Conservation (phyloP, 2,888 invertebrate species). For the Leptopterna dolabrata region DNA sequence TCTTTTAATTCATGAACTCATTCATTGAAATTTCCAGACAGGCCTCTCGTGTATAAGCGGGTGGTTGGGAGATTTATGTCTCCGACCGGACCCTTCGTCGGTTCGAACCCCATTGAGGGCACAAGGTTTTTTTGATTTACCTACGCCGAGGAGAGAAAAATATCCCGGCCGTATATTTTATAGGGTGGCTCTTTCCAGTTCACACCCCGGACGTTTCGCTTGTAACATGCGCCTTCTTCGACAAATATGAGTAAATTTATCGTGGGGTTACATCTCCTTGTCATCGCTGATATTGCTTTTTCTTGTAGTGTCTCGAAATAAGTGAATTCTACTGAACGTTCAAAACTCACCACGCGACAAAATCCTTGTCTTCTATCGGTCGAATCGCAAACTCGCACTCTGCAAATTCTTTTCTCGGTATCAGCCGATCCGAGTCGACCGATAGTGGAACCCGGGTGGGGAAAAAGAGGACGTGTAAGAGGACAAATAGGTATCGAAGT, state of each 20-base stretch:
- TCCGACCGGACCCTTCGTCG: not conserved
- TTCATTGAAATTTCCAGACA: not conserved
- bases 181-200: not conserved
- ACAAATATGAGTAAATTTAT: not conserved
- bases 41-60: not conserved
- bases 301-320: no score
- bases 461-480: not conserved
- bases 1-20: not conserved
- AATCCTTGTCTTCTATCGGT: not conserved
- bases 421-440: not conserved
- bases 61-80: not conserved
- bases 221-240: not conserved
- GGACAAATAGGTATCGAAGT: conserved; percentile 43
- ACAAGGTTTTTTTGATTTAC: not conserved
- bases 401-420: not conserved
- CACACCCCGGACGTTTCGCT: not conserved
- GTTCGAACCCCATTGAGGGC: not conserved
- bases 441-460: not conserved
- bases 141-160: not conserved
- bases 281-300: no score
- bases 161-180: not conserved
- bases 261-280: not conserved
- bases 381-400: not conserved
- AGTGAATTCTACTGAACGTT: no score
- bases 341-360: no score